Evolutionary conservation across 2,113 vertebrate species (phyloP).

Genomic region (Atherinomorus stipes): DNA sequence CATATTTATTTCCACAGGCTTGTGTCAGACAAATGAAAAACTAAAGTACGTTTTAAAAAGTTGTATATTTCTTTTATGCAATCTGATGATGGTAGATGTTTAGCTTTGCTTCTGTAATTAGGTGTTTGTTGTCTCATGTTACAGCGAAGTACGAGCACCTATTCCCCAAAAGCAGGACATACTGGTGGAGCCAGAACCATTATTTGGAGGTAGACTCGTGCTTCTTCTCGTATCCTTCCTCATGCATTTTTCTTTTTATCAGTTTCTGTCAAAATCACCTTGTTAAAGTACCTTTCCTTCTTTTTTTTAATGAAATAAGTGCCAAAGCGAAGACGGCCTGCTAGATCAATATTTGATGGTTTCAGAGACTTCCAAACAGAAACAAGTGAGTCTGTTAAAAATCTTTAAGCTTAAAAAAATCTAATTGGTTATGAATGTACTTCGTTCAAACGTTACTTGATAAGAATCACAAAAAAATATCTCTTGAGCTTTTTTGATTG

Average conservation of each 20-base stretch:
- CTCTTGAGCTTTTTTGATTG: background rate
- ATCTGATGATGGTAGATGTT: too few species aligned
- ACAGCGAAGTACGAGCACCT: slow-evolving; percentile 96
- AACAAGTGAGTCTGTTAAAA: slow-evolving; percentile 88
- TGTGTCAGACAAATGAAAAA: background rate
- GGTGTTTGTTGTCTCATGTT: slow-evolving; percentile 4
- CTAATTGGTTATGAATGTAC: background rate
- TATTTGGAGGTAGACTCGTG: slow-evolving; percentile 92
- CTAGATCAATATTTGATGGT: slow-evolving; percentile 98
- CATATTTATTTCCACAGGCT: background rate
- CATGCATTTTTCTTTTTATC: background rate
- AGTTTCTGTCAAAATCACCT: background rate
- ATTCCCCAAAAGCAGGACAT: slow-evolving; percentile 99
- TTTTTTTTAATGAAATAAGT: slow-evolving; percentile 80
- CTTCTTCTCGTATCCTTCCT: background rate
- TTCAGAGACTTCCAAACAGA: slow-evolving; percentile 99
- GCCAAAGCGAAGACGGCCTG: slow-evolving; percentile 95
- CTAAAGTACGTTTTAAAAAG: background rate
- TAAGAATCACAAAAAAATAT: background rate
- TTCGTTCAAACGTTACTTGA: background rate
- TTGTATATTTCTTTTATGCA: background rate
- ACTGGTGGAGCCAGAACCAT: slow-evolving; percentile 95
- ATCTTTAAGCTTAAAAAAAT: background rate
- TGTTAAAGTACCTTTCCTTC: background rate
- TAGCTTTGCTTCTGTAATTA: too few species aligned